Conservation (phyloP, 2,797 vertebrate species). For the Lerista edwardsae region DNA sequence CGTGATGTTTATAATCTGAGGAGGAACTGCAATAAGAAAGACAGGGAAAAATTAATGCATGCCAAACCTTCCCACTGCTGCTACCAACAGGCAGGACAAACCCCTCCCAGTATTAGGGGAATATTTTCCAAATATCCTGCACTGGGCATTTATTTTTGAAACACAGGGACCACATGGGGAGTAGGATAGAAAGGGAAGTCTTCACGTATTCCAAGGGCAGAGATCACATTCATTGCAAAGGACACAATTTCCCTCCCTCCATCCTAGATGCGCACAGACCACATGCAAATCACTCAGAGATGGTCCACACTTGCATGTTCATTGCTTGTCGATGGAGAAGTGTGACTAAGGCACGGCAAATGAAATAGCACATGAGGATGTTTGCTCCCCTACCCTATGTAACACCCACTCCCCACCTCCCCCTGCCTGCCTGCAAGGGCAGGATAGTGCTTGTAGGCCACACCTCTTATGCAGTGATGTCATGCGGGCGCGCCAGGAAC, state of each 20-base stretch:
- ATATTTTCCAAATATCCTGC: too few relatives aligned
- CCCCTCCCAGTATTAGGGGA: too few relatives aligned
- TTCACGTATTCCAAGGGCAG: not conserved
- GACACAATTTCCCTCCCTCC: not conserved
- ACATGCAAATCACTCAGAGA: too few relatives aligned
- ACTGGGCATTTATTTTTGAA: not conserved
- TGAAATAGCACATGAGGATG: too few relatives aligned
- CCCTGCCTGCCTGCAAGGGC: too few relatives aligned
- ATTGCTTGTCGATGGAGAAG: not conserved
- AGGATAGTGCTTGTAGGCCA: too few relatives aligned
- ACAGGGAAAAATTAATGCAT: not conserved
- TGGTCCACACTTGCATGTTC: not conserved
- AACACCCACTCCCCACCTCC: too few relatives aligned
- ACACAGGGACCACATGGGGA: not conserved
- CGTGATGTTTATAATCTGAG: slow-evolving; percentile 94
- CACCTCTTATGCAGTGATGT: too few relatives aligned
- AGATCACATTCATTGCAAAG: not conserved
- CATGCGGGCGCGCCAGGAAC: too few relatives aligned
- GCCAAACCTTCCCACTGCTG: not conserved
- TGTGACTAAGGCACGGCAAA: not conserved
- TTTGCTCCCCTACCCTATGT: too few relatives aligned
- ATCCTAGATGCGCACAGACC: not conserved
- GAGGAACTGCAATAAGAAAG: slow-evolving; percentile 84
- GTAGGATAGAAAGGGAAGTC: not conserved
- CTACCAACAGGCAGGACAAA: too few relatives aligned